Base-by-base conservation (phyloP, 2,888 invertebrate genomes). In the Trissolcus japonicus region DNA sequence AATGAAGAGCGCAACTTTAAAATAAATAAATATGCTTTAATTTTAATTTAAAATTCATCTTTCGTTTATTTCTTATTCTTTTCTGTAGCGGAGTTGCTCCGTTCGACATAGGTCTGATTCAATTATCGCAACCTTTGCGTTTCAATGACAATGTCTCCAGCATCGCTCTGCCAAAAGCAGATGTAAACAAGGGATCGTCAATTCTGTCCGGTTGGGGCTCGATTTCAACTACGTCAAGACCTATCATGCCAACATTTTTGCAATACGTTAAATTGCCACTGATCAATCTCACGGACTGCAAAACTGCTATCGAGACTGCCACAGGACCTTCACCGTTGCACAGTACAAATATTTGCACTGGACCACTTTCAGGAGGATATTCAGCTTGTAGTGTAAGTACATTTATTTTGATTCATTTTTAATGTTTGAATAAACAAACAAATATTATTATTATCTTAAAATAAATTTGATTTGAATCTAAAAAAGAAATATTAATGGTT, bases 91-190 rank as follows among this genome's bases (percentile, higher is more conserved):
- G 82, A 4, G 87, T 88, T 17, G 87, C 84, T 16, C 89, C 90
- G 17, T 90, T 91, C 80, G 92, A 92, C 82, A 90, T 92, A 43
- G 91, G 91, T 43, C 80, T 92, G 4, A 80, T 92, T 14, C 87
- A 86, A 59, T 83, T 92, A 51, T 79, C 80, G 17, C 80, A 76
- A 1, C 82, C 86, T 1, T 82, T 90, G 53, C 75, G 60, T 0
- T 85, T 86, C n/a, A 86, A 85, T 57, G 84, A 84, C 17, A 80
- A 75, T 41, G 89, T 90, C 0, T 81, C 86, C 19, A 82, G 88
- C 0, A 86, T 90, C 35, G 79, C 72, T 14, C 82, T 91, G 19
- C 90, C 91, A 1, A 76, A 69, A 16, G 62, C 73, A 9, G 41
- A 65, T 11, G 73, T 80, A 7, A 85, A 86, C 7, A 60, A 67